Base-by-base conservation (phyloP, 2,113 vertebrate species). In the Burhinus oedicnemus region DNA sequence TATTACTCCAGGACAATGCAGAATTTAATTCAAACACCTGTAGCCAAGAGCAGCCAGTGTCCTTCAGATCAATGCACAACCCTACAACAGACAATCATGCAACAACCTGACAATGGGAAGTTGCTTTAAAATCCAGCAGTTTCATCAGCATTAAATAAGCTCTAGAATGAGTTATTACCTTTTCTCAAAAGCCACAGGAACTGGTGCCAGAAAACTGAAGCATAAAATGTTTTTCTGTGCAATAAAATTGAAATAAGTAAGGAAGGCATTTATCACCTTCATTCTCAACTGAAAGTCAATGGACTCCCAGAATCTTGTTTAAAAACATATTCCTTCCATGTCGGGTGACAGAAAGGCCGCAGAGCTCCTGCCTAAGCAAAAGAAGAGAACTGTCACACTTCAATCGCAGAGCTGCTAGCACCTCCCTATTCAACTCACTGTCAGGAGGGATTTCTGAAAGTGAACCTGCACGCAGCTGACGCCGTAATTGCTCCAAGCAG, bases 261-360 rank as follows among this genome's bases (percentile, higher is more conserved):
- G 69, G 60, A 27, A 92, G 47, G 77, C 83, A 95, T 97, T 95
- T 89, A 92, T 93, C 85, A 94, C 51, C 64, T 82, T 90, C 75
- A 64, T 49, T 84, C 81, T 84, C 38, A 83, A 30, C 57, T 80
- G 57, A 92, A 95, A 94, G 75, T 86, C 87, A 86, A 23, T 22
- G 47, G 61, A 77, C 44, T 85, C 57, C 47, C 55, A 58, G 38
- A 83, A 62, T 21, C 21, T 64, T 47, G 12, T 85, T 91, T 75
- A 79, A 79, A 87, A 91, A 65, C 32, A 66, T n/a, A 58, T n/a
- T 84, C 13, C 36, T 9, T 75, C 40, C 44, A 11, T 36, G 8
- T 5, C 52, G 36, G 40, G 49, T 1, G 4, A 81, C 23, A 87
- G 30, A 47, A 81, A 92, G 45, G 75, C 60, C 6, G 0, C 78